Evolutionary conservation across 2,888 invertebrate genomes (phyloP).

Genomic region (Rhagonycha fulva): DNA sequence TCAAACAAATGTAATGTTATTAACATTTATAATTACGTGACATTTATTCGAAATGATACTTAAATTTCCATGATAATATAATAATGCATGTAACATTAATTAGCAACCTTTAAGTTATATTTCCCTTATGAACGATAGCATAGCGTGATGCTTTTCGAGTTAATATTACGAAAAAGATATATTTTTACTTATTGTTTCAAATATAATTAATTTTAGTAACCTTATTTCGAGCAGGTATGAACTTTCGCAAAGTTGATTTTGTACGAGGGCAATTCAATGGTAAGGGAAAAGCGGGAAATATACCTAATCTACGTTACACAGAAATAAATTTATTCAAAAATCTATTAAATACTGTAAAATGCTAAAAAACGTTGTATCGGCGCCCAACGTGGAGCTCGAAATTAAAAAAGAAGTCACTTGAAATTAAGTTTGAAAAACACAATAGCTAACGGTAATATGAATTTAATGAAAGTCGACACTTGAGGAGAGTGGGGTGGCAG

Average conservation of each 20-base stretch:
- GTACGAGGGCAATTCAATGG: not conserved
- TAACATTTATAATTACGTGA: slow-evolving; percentile 19
- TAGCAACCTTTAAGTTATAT: slow-evolving; percentile 19
- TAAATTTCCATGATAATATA: slow-evolving; percentile 12
- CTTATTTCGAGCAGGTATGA: not conserved
- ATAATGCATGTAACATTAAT: slow-evolving; percentile 16
- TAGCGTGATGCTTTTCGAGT: slow-evolving; percentile 13
- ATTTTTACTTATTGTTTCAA: not conserved
- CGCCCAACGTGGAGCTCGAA: not conserved
- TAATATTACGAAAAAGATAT: not conserved
- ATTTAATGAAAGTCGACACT: slow-evolving; percentile 20
- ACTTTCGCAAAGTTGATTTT: not conserved
- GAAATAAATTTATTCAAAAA: too few relatives aligned
- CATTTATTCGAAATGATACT: slow-evolving; percentile 22
- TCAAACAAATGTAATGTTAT: slow-evolving; percentile 13
- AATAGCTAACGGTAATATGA: slow-evolving; percentile 14
- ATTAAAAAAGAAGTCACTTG: not conserved
- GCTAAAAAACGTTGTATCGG: not conserved
- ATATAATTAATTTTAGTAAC: not conserved
- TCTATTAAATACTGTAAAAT: too few relatives aligned
- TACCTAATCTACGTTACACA: too few relatives aligned
- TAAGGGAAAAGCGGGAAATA: too few relatives aligned
- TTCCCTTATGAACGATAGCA: slow-evolving; percentile 3
- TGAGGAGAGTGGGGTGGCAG: slow-evolving; percentile 20
- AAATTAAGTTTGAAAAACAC: not conserved